Evolutionary conservation across 2,888 invertebrate genomes (phyloP).

Genomic region (Trichacis sp.): DNA sequence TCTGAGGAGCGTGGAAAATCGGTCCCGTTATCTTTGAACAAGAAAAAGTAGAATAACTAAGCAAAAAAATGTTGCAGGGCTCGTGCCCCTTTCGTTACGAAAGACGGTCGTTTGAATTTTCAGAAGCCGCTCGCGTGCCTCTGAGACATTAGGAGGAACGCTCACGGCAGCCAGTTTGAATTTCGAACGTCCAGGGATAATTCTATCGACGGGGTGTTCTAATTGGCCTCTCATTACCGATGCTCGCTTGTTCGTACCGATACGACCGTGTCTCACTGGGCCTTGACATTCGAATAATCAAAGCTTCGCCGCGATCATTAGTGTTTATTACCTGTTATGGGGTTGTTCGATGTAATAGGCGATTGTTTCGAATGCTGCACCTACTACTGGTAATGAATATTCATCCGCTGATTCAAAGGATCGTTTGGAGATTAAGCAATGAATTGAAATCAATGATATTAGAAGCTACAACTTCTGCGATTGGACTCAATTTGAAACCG

Average conservation of each 20-base stretch:
- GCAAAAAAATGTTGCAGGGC: conserved; percentile 8
- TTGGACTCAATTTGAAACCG: too few relatives aligned
- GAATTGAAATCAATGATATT: too few relatives aligned
- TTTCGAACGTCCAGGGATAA: conserved; percentile 65
- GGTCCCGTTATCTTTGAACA: neutral
- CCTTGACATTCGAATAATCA: conserved; percentile 48
- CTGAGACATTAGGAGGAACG: conserved; percentile 55
- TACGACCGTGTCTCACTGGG: conserved; percentile 41
- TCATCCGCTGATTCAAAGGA: conserved; percentile 50
- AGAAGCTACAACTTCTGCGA: too few relatives aligned
- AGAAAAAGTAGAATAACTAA: neutral
- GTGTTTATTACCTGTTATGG: conserved; percentile 66
- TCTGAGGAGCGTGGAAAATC: neutral
- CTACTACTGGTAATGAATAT: conserved; percentile 63
- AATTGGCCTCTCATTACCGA: conserved; percentile 69
- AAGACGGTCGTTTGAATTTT: conserved; percentile 20
- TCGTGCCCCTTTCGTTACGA: conserved; percentile 12
- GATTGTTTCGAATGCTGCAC: conserved; percentile 66
- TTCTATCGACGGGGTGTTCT: conserved; percentile 67
- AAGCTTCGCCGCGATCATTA: conserved; percentile 60
- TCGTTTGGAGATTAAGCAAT: neutral
- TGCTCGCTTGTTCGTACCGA: conserved; percentile 64
- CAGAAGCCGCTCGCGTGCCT: conserved; percentile 56
- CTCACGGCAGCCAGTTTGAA: conserved; percentile 64
- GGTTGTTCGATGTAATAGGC: conserved; percentile 66